Percentiles rank a stretch among this genome's conserved stretches.
Evolutionary conservation across 1,140 invertebrate genomes (phyloP).

Genomic region (Schmidtea mediterranea): DNA sequence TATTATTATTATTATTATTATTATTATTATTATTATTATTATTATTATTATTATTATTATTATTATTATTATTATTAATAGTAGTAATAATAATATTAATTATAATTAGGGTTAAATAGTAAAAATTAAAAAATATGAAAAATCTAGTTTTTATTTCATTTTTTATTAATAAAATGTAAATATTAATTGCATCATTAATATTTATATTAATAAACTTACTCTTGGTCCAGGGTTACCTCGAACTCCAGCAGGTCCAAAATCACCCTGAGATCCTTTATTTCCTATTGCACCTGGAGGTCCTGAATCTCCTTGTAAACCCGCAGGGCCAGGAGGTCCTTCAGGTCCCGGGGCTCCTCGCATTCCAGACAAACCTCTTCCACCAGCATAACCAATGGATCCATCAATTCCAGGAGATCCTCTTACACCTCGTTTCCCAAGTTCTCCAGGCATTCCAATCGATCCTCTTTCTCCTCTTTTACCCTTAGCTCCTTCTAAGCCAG

Average conservation of each 20-base stretch:
- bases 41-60: too few species aligned
- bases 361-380: conserved; percentile 6
- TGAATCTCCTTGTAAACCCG: conserved; percentile 5
- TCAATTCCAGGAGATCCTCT: conserved; percentile 2
- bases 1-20: too few species aligned
- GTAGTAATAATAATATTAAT: too few species aligned
- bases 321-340: conserved; percentile 6
- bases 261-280: conserved; percentile 21
- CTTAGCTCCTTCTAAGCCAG: conserved; percentile 6
- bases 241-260: conserved; percentile 1
- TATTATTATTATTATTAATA: too few species aligned
- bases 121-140: too few species aligned
- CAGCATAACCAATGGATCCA: conserved; percentile 1
- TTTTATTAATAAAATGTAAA: too few species aligned
- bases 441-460: background rate
- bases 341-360: conserved; percentile 7
- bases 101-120: too few species aligned
- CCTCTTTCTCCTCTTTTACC: conserved; percentile 7
- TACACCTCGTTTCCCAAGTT: background rate
- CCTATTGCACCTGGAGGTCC: conserved; percentile 27
- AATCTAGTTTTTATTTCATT: too few species aligned
- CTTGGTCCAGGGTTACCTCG: background rate
- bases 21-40: too few species aligned
- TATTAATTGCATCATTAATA: too few species aligned
- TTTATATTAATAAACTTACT: background rate